These are phyloP conservation scores for Hyposoter didymator DNA, from an alignment of 2,888 invertebrate genomes.

Conservation along the genomic window DNA sequence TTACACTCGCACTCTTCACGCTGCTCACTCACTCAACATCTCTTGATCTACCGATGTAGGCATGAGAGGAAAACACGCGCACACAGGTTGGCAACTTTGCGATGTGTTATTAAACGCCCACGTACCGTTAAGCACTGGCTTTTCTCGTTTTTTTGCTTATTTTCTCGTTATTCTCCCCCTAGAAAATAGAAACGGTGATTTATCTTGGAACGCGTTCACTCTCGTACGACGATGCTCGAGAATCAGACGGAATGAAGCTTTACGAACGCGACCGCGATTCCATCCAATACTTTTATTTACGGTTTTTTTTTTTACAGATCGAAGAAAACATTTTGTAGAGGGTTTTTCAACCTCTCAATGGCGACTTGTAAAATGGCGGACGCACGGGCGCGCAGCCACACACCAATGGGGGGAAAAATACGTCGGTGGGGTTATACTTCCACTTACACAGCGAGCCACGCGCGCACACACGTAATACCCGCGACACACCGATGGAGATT, in stretches of 20 bases:
- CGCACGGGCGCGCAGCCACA: conserved; percentile 64
- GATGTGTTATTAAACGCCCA: conserved; percentile 45
- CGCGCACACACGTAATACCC: conserved; percentile 27
- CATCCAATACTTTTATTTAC: conserved; percentile 27
- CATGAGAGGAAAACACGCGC: conserved; percentile 38
- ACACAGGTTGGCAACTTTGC: conserved; percentile 46
- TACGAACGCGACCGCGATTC: conserved; percentile 10
- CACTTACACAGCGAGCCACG: conserved; percentile 17
- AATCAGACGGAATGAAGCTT: background rate
- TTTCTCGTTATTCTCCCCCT: conserved; percentile 19
- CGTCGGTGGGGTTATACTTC: conserved; percentile 51
- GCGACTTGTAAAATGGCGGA: conserved; percentile 97
- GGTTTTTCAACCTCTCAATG: conserved; percentile 93
- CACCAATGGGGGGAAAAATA: conserved; percentile 48
- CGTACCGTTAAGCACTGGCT: conserved; percentile 20
- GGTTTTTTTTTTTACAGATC: conserved; percentile 30
- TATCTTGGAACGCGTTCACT: conserved; percentile 9
- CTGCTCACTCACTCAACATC: conserved; percentile 35
- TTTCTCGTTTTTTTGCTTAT: conserved; percentile 11
- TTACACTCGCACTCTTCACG: background rate
- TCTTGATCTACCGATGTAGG: conserved; percentile 38
- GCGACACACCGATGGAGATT: background rate
- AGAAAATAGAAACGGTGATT: conserved; percentile 19
- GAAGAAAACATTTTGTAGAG: conserved; percentile 87
- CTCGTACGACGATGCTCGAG: background rate